Evolutionary conservation across 2,888 invertebrate genomes (phyloP).

Genomic region (Cantharis lateralis): DNA sequence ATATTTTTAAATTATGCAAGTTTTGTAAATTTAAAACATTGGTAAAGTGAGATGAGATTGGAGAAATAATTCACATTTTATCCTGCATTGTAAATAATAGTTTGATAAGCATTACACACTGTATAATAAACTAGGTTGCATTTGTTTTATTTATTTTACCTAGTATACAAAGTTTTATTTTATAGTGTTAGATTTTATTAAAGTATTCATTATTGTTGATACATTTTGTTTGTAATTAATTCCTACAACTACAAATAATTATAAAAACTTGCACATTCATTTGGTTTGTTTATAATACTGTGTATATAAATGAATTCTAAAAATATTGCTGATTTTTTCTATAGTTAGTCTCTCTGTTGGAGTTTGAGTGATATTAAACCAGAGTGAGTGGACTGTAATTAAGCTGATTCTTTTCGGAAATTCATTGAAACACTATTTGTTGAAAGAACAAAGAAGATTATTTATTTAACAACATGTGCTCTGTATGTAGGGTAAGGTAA

Average conservation of each 20-base stretch:
- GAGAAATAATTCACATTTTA: constrained; percentile 10
- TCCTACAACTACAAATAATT: constrained; percentile 6
- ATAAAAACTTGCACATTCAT: constrained; percentile 7
- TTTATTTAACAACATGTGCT: no score
- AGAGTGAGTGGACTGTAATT: no score
- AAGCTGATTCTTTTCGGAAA: no score
- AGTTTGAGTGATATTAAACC: no score
- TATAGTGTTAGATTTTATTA: constrained; percentile 20
- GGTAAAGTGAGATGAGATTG: constrained; percentile 3
- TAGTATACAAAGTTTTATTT: constrained; percentile 12
- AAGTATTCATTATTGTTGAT: constrained; percentile 15
- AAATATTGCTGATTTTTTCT: constrained; percentile 5
- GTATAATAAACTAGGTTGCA: constrained; percentile 22
- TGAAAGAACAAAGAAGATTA: no score
- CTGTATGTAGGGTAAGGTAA: no score
- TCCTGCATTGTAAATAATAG: constrained; percentile 25
- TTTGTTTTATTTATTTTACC: constrained; percentile 26
- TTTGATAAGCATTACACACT: constrained; percentile 22
- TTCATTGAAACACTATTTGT: no score
- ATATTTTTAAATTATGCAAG: constrained; percentile 7
- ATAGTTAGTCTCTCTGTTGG: background rate
- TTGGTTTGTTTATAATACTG: constrained; percentile 18
- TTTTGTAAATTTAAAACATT: constrained; percentile 15
- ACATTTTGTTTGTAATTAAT: constrained; percentile 8
- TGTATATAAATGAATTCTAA: constrained; percentile 23